Conservation (phyloP, 2,888 invertebrate species). For the Pristionchus entomophagus region DNA sequence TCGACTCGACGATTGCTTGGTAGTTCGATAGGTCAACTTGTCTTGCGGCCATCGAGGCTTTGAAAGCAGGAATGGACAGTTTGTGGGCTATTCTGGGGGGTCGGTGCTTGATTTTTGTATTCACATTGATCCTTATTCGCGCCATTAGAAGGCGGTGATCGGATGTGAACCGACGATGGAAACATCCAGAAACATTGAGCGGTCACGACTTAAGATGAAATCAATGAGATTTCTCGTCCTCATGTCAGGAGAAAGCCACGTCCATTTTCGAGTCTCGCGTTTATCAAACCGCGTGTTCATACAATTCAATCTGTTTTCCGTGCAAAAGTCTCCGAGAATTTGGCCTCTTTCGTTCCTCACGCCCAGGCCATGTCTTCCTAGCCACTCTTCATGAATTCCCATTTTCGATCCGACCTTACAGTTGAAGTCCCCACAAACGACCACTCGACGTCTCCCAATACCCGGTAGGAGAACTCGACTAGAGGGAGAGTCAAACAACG, state of each 20-base stretch:
- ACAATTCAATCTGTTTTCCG: not conserved
- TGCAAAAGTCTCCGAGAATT: not conserved
- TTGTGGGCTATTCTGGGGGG: no score
- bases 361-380: not conserved
- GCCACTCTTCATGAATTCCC: not conserved
- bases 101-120: no score
- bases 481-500: not conserved
- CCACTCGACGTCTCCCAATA: not conserved
- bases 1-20: no score
- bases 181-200: not conserved
- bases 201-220: not conserved
- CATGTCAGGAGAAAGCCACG: not conserved
- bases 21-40: no score
- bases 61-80: no score
- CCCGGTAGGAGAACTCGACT: not conserved
- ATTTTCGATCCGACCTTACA: not conserved
- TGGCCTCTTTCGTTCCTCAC: not conserved
- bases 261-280: not conserved
- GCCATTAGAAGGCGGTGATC: not conserved
- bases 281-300: slow-evolving; percentile 4
- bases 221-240: not conserved
- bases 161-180: not conserved
- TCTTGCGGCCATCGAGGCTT: no score
- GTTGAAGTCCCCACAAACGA: not conserved
- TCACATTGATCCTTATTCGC: not conserved